These are phyloP conservation scores for Drosophila equinoxialis DNA, from an alignment of 1,140 invertebrate species.

Conservation along the genomic window DNA sequence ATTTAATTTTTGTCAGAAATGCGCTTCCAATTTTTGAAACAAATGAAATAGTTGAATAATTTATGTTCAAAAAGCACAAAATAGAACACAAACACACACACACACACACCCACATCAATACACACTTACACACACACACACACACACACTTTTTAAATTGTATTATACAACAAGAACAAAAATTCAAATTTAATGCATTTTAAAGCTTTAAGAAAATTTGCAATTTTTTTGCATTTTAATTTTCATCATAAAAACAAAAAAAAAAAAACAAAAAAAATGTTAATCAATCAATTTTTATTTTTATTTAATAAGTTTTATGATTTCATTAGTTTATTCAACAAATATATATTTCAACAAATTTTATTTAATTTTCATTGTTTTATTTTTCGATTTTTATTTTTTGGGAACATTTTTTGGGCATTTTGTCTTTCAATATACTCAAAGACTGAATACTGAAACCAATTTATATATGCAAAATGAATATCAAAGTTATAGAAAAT, in stretches of 20 bases:
- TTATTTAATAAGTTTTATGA: slow-evolving; percentile 43
- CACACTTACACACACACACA: slow-evolving; percentile 31
- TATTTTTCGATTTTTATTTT: slow-evolving; percentile 4
- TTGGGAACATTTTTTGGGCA: slow-evolving; percentile 16
- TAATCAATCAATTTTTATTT: not conserved
- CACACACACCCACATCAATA: not conserved
- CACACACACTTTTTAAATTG: slow-evolving; percentile 35
- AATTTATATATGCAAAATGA: slow-evolving; percentile 29
- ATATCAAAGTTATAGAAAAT: not conserved
- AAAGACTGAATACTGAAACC: slow-evolving; percentile 45
- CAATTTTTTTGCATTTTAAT: slow-evolving; percentile 38
- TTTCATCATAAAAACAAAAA: slow-evolving; percentile 35
- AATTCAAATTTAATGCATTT: slow-evolving; percentile 31
- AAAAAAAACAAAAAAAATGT: too few relatives aligned
- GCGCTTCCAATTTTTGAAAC: slow-evolving; percentile 59
- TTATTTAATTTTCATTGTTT: slow-evolving; percentile 27
- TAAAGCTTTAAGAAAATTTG: slow-evolving; percentile 53
- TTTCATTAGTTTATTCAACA: slow-evolving; percentile 37
- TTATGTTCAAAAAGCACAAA: slow-evolving; percentile 75
- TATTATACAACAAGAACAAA: slow-evolving; percentile 32
- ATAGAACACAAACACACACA: slow-evolving; percentile 23
- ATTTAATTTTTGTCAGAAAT: slow-evolving; percentile 33
- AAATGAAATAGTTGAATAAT: slow-evolving; percentile 23
- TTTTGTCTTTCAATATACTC: slow-evolving; percentile 44
- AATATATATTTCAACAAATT: slow-evolving; percentile 40